A percentile compares a stretch with the other conserved stretches of the same genome.
Evolutionary conservation across 2,888 invertebrate genomes (phyloP).

Genomic region (Podotricha telesiphe): DNA sequence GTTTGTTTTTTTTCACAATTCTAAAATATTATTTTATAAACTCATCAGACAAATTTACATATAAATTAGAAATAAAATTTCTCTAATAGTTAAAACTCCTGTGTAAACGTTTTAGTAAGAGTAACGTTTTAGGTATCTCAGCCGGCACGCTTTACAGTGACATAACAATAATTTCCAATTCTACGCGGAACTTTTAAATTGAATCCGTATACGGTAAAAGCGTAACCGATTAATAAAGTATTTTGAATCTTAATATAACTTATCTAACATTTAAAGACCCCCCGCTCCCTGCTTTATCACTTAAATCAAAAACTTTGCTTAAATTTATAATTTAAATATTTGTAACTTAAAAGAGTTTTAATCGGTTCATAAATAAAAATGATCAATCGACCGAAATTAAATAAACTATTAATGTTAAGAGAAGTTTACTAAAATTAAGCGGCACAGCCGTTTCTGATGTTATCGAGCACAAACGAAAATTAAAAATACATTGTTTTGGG

Average conservation of each 20-base stretch:
- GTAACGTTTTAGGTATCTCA: background rate
- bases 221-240: slow-evolving; percentile 35
- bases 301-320: no score
- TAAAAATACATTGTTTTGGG: no score
- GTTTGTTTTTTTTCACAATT: no score
- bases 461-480: no score
- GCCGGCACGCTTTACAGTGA: slow-evolving; percentile 38
- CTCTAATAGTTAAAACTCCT: slow-evolving; percentile 28
- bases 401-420: no score
- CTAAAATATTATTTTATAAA: background rate
- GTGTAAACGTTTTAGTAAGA: slow-evolving; percentile 28
- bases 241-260: slow-evolving; percentile 4
- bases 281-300: no score
- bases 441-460: no score
- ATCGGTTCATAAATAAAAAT: no score
- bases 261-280: background rate
- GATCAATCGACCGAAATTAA: no score
- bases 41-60: slow-evolving; percentile 13
- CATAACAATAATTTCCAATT: slow-evolving; percentile 44
- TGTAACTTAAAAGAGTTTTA: no score
- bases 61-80: slow-evolving; percentile 5
- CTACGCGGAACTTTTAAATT: slow-evolving; percentile 32
- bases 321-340: no score
- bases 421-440: no score
- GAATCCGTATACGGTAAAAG: slow-evolving; percentile 47